phyloP scores from a whole-genome alignment of 2,113 vertebrate species.

The Zosterops lateralis region DNA sequence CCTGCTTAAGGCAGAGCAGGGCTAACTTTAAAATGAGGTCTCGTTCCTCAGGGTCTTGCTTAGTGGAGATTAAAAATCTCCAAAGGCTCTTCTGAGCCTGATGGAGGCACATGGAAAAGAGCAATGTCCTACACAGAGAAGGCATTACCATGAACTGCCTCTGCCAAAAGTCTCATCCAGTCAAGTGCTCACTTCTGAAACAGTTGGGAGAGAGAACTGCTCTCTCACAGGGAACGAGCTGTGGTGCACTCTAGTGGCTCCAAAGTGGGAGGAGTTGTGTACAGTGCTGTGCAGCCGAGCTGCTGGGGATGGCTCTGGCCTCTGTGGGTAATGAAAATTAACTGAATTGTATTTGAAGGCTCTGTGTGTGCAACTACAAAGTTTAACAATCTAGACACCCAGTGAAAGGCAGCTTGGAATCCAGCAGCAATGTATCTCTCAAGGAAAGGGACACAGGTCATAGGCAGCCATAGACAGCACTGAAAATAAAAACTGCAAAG shows the following conservation, averaged over 20 bases:
- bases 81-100: not conserved
- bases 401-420: not conserved
- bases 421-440: not conserved
- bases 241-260: not conserved
- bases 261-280: not conserved
- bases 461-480: not conserved
- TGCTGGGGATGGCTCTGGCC: not conserved
- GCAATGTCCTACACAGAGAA: not conserved
- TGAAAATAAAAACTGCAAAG: not conserved
- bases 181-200: not conserved
- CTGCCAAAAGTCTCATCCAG: not conserved
- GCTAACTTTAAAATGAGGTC: not conserved
- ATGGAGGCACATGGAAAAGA: not conserved
- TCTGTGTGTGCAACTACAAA: accelerated
- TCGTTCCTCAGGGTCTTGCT: not conserved
- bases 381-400: not conserved
- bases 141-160: not conserved
- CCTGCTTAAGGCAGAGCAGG: not conserved
- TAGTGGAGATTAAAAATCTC: not conserved
- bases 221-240: not conserved
- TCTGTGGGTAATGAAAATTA: not conserved
- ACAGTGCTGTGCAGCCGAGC: accelerated
- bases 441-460: not conserved
- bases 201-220: not conserved
- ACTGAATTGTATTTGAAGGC: not conserved